phyloP scores from a whole-genome alignment of 2,113 vertebrate genomes.

The Diadophis punctatus region DNA sequence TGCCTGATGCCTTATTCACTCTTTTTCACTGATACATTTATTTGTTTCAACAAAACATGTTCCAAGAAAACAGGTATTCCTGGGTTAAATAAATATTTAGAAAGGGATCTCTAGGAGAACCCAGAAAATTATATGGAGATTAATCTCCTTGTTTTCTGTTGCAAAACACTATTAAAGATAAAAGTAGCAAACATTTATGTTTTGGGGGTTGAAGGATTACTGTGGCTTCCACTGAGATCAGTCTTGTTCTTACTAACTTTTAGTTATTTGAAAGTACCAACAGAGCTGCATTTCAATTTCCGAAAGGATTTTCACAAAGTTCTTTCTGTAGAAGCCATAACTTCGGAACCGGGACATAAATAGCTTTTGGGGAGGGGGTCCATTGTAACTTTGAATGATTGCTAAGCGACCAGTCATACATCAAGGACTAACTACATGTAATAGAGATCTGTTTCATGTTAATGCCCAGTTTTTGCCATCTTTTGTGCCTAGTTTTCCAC shows the following conservation, averaged over 20 bases:
- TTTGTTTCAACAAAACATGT: not conserved
- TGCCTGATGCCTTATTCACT: not conserved
- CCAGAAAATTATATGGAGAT: not conserved
- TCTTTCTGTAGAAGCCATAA: not conserved
- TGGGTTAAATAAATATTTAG: not conserved
- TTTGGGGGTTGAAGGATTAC: not conserved
- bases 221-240: not conserved
- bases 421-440: not conserved
- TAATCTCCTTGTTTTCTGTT: not conserved
- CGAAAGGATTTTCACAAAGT: not conserved
- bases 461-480: not conserved
- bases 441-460: not conserved
- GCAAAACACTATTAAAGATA: not conserved
- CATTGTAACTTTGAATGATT: not conserved
- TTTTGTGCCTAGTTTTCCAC: not conserved
- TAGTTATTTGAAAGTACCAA: not conserved
- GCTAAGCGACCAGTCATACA: not conserved
- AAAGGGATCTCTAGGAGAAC: not conserved
- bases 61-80: not conserved
- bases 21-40: not conserved
- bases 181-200: not conserved
- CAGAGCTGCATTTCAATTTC: not conserved
- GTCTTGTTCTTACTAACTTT: not conserved
- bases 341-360: not conserved
- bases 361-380: not conserved